Conservation (phyloP, 1,140 invertebrate genomes). For the Hyposmocoma kahamanoa region DNA sequence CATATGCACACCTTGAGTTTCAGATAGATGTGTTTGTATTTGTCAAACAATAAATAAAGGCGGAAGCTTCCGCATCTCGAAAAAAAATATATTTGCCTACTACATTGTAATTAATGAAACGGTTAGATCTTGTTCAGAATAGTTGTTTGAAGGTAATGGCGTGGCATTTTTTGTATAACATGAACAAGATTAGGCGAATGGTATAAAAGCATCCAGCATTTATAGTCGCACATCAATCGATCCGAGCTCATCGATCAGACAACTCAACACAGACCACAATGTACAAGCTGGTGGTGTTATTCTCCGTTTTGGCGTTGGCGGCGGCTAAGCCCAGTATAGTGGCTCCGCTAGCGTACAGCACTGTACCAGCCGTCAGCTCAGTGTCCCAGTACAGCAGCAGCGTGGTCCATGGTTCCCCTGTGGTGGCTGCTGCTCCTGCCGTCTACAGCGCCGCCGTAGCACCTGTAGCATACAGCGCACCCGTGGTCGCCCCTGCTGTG, state of each 20-base stretch:
- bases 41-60: not conserved
- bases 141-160: constrained; percentile 49
- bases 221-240: constrained; percentile 47
- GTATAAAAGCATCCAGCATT: constrained; percentile 44
- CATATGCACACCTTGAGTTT: constrained; percentile 1
- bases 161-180: constrained; percentile 37
- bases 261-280: constrained; percentile 70
- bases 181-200: constrained; percentile 13
- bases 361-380: constrained; percentile 40
- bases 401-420: constrained; percentile 44
- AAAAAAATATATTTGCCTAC: not conserved
- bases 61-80: not conserved
- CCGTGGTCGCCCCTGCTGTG: constrained; percentile 30
- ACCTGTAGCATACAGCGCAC: constrained; percentile 17
- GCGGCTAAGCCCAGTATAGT: constrained; percentile 58
- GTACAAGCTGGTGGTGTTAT: constrained; percentile 68
- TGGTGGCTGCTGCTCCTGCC: constrained; percentile 24
- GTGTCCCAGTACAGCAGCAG: constrained; percentile 59
- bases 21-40: not conserved
- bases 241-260: constrained; percentile 36
- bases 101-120: no score
- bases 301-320: constrained; percentile 50
- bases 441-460: constrained; percentile 26
- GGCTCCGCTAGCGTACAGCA: constrained; percentile 47
- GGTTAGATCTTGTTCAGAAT: no score